These are phyloP conservation scores for Enteromius fasciolatus DNA, from an alignment of 2,797 vertebrate species.

Conservation along the genomic window DNA sequence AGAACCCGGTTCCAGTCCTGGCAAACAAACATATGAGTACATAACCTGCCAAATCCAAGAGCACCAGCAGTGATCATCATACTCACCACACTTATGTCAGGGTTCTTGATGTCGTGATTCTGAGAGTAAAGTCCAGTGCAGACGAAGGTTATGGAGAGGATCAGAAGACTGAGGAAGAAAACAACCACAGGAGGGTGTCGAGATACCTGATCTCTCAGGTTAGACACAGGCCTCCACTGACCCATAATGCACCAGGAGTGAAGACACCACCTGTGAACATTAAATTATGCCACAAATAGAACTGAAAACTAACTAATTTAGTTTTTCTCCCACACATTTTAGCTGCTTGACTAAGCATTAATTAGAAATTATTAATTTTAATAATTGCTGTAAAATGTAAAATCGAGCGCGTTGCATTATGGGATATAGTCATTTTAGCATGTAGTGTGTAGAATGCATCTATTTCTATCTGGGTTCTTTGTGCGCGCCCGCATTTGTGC, in stretches of 20 bases:
- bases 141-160: conserved; percentile 74
- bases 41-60: not conserved
- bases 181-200: conserved; percentile 75
- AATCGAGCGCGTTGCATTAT: not conserved
- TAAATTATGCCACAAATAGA: too few species aligned
- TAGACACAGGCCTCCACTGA: conserved; percentile 70
- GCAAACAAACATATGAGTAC: conserved; percentile 2
- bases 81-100: conserved; percentile 73
- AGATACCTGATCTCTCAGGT: conserved; percentile 68
- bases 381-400: not conserved
- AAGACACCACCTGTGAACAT: too few species aligned
- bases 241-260: conserved; percentile 66
- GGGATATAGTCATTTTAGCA: not conserved
- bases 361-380: not conserved
- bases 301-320: not conserved
- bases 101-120: conserved; percentile 74
- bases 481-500: not conserved
- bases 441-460: not conserved
- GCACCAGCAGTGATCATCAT: not conserved
- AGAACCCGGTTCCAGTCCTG: conserved; percentile 82
- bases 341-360: not conserved
- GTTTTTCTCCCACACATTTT: not conserved
- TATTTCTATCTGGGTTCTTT: not conserved
- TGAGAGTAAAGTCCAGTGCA: conserved; percentile 70
- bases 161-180: conserved; percentile 77